Base-by-base conservation (phyloP, 2,888 invertebrate genomes). In the Eledona agricola region DNA sequence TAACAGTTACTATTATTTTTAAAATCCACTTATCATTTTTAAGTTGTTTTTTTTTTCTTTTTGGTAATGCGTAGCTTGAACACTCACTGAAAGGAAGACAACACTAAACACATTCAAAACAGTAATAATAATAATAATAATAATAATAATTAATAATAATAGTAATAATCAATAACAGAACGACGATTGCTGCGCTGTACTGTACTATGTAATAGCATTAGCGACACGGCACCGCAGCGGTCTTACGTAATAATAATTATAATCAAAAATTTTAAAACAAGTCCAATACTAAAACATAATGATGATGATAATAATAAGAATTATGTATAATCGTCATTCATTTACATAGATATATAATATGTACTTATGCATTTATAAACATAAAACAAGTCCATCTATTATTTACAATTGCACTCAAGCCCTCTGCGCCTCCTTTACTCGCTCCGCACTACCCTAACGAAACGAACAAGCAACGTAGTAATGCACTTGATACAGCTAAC, bases 331-430 rank as follows among this genome's bases (percentile, higher is more conserved):
- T 55, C 49, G 55, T 31, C 17, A 42, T 55, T 50, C 51, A 53
- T n/a, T n/a, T n/a, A n/a, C n/a, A n/a, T n/a, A n/a, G n/a, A n/a
- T 58, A 58, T 56, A 77, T 62, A 57, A 59, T 59, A 75, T 78
- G 76, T 78, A 80, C 77, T 79, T 59, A 75, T 78, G 76, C 78
- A 80, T 78, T 79, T 79, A 79, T 80, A 81, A 80, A 80, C 81
- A 81, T 81, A 81, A 81, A 82, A 80, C 81, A 63, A 78, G 70
- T 82, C 81, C 81, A 79, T 79, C 79, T 79, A 72, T 75, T 74
- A 76, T 76, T 59, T 77, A 77, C 76, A 77, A 77, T 76, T 77
- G 77, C 76, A 77, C 75, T 72, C 68, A 66, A 68, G 70, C 73
- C 73, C 73, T 65, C 69, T 67, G 67, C 66, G 71, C 70, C 70